Conservation (phyloP, 2,113 vertebrate genomes). For the Rattus rattus region DNA sequence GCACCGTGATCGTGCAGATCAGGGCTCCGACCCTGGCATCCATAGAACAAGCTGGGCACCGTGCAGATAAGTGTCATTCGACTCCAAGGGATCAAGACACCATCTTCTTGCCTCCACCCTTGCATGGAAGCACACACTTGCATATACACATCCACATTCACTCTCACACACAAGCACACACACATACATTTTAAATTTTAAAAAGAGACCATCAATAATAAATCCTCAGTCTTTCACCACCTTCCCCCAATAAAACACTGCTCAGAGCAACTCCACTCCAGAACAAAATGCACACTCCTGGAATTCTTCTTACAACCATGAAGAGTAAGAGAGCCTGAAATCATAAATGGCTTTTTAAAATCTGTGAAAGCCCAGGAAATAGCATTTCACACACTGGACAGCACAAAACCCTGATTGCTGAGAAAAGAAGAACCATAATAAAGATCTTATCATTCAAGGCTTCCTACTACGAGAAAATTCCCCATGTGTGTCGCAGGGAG, state of each 20-base stretch:
- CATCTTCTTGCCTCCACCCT: background rate
- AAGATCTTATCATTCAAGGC: background rate
- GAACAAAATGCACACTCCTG: background rate
- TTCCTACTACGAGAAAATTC: background rate
- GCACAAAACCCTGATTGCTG: background rate
- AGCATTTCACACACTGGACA: background rate
- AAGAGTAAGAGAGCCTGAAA: background rate
- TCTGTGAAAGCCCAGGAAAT: background rate
- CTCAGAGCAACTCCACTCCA: background rate
- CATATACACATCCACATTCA: background rate
- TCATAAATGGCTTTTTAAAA: background rate
- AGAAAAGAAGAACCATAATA: background rate
- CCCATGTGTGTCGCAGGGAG: background rate
- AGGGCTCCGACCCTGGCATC: no score
- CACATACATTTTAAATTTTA: background rate
- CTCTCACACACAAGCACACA: background rate
- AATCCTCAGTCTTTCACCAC: background rate
- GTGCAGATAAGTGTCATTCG: no score
- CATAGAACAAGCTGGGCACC: no score
- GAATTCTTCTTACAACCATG: background rate
- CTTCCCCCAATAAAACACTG: background rate
- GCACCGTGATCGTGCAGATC: no score
- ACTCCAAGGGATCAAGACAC: background rate
- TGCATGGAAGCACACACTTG: background rate
- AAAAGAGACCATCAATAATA: background rate